Percentiles rank a stretch among this genome's conserved stretches.
These are phyloP conservation scores for Allophyes oxyacanthae DNA, from an alignment of 2,888 invertebrate species.

Conservation along the genomic window DNA sequence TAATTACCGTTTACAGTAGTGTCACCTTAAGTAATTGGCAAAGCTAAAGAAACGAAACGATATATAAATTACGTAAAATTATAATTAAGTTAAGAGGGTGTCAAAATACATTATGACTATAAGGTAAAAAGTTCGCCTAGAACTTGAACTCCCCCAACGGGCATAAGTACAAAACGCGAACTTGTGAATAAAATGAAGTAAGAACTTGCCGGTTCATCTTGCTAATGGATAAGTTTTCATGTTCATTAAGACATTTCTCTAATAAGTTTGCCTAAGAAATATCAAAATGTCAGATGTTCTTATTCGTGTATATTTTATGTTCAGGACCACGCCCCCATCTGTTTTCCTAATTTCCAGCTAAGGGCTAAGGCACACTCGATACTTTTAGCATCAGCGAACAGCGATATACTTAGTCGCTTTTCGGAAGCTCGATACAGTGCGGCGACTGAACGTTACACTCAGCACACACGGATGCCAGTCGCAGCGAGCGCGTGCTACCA, in stretches of 20 bases:
- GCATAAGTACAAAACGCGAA: conserved; percentile 43
- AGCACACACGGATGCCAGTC: too few species aligned
- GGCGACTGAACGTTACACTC: too few species aligned
- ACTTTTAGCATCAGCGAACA: too few species aligned
- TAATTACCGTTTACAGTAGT: conserved; percentile 4
- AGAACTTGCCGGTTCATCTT: conserved; percentile 54
- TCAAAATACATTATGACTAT: conserved; percentile 24
- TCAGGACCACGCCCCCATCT: too few species aligned
- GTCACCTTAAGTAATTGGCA: conserved; percentile 1
- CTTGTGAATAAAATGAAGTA: conserved; percentile 62
- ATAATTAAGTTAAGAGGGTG: conserved; percentile 29
- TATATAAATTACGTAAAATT: conserved; percentile 10
- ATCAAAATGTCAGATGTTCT: conserved; percentile 5
- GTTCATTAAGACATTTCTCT: conserved; percentile 53
- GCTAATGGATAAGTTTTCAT: conserved; percentile 66
- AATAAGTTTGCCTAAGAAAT: conserved; percentile 21
- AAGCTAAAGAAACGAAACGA: conserved; percentile 23
- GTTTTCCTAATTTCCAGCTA: not conserved
- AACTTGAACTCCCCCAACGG: conserved; percentile 21
- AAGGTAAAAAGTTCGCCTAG: conserved; percentile 29
- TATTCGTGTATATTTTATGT: conserved; percentile 16
- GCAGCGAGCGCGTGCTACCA: too few species aligned
- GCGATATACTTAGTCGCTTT: too few species aligned
- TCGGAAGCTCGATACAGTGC: too few species aligned
- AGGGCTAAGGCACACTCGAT: too few species aligned